These are phyloP conservation scores for Saturnia pavonia DNA, from an alignment of 2,888 invertebrate genomes.

Conservation along the genomic window DNA sequence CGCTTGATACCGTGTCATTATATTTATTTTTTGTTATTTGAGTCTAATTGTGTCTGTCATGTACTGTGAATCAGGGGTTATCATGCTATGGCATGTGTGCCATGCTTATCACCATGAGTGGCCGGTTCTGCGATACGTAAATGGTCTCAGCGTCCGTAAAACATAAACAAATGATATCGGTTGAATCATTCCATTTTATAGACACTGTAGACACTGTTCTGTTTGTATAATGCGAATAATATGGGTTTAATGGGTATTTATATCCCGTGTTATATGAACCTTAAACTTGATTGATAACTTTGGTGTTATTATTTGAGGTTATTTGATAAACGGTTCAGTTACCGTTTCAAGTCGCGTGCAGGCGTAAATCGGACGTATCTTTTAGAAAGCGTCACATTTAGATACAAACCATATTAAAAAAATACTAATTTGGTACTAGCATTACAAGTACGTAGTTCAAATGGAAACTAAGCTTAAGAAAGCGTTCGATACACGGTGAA, in stretches of 20 bases:
- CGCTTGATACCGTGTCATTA: not conserved
- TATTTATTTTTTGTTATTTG: not conserved
- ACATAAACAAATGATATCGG: conserved; percentile 37
- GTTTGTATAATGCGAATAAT: not conserved
- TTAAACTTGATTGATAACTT: conserved; percentile 13
- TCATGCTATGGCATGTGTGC: conserved; percentile 38
- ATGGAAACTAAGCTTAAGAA: too few species aligned
- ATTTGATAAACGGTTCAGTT: not conserved
- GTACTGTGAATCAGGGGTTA: conserved; percentile 40
- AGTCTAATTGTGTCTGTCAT: conserved; percentile 16
- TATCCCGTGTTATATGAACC: conserved; percentile 2
- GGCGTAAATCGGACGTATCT: not conserved
- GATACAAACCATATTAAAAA: too few species aligned
- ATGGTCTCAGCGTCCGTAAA: conserved; percentile 19
- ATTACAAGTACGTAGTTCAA: too few species aligned
- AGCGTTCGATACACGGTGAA: too few species aligned
- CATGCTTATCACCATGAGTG: conserved; percentile 40
- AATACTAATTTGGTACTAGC: too few species aligned
- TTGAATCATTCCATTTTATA: not conserved
- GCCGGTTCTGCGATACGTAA: conserved; percentile 17
- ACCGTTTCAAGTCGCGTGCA: conserved; percentile 1
- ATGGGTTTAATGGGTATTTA: conserved; percentile 24
- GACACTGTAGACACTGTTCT: not conserved
- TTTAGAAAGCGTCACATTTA: not conserved
- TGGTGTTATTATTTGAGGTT: conserved; percentile 9